Evolutionary conservation across 2,797 vertebrate genomes (phyloP), one percentile per base, ranked within the genome.

Genomic region (Coranthus polyacanthus): DNA sequence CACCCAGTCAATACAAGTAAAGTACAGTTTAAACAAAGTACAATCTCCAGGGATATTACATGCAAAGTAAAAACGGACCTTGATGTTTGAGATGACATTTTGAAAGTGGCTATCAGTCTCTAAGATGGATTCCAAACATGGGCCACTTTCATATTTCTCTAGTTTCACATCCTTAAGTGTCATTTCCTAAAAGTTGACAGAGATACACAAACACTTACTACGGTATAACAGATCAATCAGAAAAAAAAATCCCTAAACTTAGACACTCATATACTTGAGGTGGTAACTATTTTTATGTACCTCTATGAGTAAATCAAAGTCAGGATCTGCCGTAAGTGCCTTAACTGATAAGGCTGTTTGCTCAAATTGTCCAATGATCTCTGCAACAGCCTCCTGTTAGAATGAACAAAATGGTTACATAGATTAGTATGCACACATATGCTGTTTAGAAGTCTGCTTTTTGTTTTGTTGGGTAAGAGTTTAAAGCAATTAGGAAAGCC

Each of bases 31-130:
- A 51, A 3, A 39, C 7, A n/a, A 22, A 42, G 17, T 17, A 26
- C 5, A 54, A 39, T n/a, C 11, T 21, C 1, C 16, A 67, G 15
- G 37, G 21, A 26, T 3, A 52, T 3, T 29, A 56, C 52, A 8
- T 6, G 39, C 15, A 26, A 36, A 42, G 11, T 4, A 56, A 54
- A 67, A 47, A 49, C 72, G 36, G 66, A 97, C 96, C 93, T 92
- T 95, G 71, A 96, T 93, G 54, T 94, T 75, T 32, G 78, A 61
- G 49, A 92, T 82, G 64, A 93, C 75, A 47, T 52, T 72, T 49
- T 93, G 92, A 47, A 95, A 82, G 72, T 94, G 72, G 20, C 52
- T 87, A 80, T 97, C 95, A 53, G 94, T 92, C 4, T 94, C 89
- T 37, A 96, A 78, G 57, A 95, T 90, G 6, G 68, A 70, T 55